Conservation (phyloP, 2,888 invertebrate genomes). For the Ctenicera cuprea region DNA sequence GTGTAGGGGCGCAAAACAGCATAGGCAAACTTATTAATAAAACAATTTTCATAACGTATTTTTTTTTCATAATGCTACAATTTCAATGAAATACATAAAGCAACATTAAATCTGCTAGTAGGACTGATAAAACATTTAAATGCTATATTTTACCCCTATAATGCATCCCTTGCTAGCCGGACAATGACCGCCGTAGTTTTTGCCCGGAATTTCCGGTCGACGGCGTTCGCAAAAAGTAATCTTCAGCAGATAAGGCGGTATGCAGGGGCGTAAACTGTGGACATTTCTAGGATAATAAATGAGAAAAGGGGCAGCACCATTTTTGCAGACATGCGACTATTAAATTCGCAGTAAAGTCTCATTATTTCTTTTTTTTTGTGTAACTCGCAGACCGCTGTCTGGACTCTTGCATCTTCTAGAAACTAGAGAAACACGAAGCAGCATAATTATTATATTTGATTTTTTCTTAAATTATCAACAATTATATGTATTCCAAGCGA, state of each 20-base stretch:
- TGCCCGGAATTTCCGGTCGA: slow-evolving; percentile 46
- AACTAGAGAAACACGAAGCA: too few relatives aligned
- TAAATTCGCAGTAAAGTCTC: background rate
- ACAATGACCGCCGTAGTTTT: slow-evolving; percentile 59
- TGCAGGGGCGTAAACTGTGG: slow-evolving; percentile 37
- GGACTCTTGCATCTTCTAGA: too few relatives aligned
- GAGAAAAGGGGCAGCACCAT: slow-evolving; percentile 28
- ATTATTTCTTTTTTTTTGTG: too few relatives aligned
- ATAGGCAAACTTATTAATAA: background rate
- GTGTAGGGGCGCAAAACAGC: slow-evolving; percentile 27
- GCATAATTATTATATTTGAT: too few relatives aligned
- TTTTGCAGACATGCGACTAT: slow-evolving; percentile 7
- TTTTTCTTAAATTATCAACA: too few relatives aligned
- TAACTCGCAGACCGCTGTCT: too few relatives aligned
- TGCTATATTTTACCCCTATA: slow-evolving; percentile 33
- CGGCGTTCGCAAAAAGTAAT: slow-evolving; percentile 46
- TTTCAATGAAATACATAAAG: background rate
- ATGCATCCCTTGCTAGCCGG: slow-evolving; percentile 55
- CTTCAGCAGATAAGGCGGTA: slow-evolving; percentile 37
- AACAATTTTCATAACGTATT: slow-evolving; percentile 3
- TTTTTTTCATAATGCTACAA: background rate
- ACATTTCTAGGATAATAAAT: slow-evolving; percentile 45
- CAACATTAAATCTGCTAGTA: background rate
- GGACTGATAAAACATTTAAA: background rate
- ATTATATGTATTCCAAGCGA: too few relatives aligned